Evolutionary conservation across 2,797 vertebrate species (phyloP), one percentile per base, ranked within the genome.

Genomic region (Buphagus erythrorhynchus): DNA sequence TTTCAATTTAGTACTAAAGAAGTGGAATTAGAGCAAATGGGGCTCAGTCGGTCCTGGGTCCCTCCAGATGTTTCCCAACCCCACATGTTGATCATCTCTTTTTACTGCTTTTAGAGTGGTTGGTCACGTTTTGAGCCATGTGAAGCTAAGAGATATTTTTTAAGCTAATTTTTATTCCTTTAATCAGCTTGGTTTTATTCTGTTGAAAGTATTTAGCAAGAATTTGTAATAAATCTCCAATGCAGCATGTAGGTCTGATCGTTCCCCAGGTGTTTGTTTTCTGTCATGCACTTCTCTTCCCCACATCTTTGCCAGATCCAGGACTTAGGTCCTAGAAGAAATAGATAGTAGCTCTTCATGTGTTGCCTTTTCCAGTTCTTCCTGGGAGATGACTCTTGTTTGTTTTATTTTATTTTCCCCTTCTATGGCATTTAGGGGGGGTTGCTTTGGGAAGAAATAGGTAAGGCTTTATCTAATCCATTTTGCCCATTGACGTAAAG

Each of bases 1-100:
- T 96, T 91, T 88, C 66, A 72, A 49, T 65, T 94, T 54, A 48
- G 66, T 83, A 55, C 85, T 80, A 10, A 80, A 92, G 82, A 86
- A 77, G 46, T 58, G 2, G 18, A 80, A 90, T 86, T 72, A 91
- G 35, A 78, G 62, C 58, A 91, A 65, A 90, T 43, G 46, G 43
- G 75, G 49, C 78, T 83, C 45, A 46, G 65, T 57, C 61, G 61
- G 49, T 69, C 48, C 71, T 66, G 63, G 14, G 45, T 74, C 33
- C 33, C 29, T 85, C 38, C 74, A 73, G 86, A 55, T 3, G 2
- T 81, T 92, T 85, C 13, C 45, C 29, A 21, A 12, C 35, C 35
- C 38, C 0, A 0, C 35, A 40, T 42, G 40, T 0, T 46, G 57
- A 74, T 86, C 6, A 6, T 91, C 35, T 75, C 22, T 74, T 65